Evolutionary conservation across 1,140 invertebrate species (phyloP).

Genomic region (Drusus annulatus): DNA sequence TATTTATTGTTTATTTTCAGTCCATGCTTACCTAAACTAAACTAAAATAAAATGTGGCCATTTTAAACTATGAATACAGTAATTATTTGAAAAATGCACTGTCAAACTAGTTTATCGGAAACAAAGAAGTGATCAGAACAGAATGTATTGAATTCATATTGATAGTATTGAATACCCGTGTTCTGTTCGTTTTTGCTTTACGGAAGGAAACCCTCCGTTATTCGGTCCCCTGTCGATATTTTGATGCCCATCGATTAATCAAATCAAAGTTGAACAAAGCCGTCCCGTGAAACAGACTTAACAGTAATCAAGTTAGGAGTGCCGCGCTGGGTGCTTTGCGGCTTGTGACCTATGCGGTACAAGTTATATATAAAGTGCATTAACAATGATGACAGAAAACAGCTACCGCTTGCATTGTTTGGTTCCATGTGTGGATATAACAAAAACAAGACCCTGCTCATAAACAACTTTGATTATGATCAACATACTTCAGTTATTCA

Average conservation of each 20-base stretch:
- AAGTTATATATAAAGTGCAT: constrained; percentile 23
- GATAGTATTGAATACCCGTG: not conserved
- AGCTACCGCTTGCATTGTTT: constrained; percentile 6
- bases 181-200: too few relatives aligned
- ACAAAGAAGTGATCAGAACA: too few relatives aligned
- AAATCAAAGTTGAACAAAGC: constrained; percentile 24
- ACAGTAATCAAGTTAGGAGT: constrained; percentile 11
- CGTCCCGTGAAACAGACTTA: not conserved
- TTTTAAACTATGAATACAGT: too few relatives aligned
- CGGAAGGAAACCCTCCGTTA: too few relatives aligned
- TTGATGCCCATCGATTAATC: constrained; percentile 20
- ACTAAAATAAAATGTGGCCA: too few relatives aligned
- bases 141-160: too few relatives aligned
- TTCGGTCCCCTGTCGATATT: not conserved
- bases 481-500: too few relatives aligned
- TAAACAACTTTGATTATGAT: too few relatives aligned
- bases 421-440: not conserved
- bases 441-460: not conserved
- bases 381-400: not conserved
- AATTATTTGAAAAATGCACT: too few relatives aligned
- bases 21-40: too few relatives aligned
- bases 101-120: too few relatives aligned
- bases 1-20: too few relatives aligned
- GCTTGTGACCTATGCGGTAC: not conserved
- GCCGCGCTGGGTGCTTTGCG: not conserved